These are phyloP conservation scores for Poliocrania exsul DNA, from an alignment of 2,797 vertebrate genomes.

Conservation along the genomic window DNA sequence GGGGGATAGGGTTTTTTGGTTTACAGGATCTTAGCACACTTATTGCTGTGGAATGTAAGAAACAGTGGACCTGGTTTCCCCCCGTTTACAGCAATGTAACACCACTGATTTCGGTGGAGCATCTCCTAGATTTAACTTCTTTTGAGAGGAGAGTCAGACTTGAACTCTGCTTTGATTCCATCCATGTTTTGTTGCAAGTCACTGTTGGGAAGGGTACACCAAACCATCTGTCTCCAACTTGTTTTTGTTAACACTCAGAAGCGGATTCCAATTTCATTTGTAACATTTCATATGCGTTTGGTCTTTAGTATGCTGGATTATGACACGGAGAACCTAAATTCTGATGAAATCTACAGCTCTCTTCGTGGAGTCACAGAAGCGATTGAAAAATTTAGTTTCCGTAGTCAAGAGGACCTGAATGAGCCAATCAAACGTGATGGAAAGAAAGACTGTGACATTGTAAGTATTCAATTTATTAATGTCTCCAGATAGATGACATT, in stretches of 20 bases:
- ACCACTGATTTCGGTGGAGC: neutral
- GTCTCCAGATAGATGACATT: neutral
- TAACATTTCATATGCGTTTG: constrained; percentile 65
- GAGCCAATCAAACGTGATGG: constrained; percentile 91
- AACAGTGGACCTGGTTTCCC: neutral
- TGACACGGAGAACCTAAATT: constrained; percentile 98
- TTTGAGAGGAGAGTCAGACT: neutral
- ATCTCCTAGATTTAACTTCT: neutral
- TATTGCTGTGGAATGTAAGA: neutral
- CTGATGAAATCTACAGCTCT: constrained; percentile 99
- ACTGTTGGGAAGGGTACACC: neutral
- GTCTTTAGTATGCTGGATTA: constrained; percentile 93
- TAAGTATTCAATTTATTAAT: constrained; percentile 69
- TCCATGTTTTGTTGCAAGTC: constrained; percentile 36
- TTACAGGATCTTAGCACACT: neutral
- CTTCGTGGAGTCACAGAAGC: constrained; percentile 96
- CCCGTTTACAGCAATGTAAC: neutral
- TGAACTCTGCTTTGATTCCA: constrained; percentile 19
- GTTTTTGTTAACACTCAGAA: constrained; percentile 11
- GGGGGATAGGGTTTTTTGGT: neutral
- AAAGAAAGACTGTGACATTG: constrained; percentile 90
- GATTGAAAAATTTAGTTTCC: constrained; percentile 97
- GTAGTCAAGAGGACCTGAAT: constrained; percentile 96
- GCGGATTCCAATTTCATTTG: neutral
- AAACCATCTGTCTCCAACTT: constrained; percentile 20